Evolutionary conservation across 2,797 vertebrate genomes (phyloP), one percentile per base, ranked within the genome.

Genomic region (Cirrhinus mrigala): DNA sequence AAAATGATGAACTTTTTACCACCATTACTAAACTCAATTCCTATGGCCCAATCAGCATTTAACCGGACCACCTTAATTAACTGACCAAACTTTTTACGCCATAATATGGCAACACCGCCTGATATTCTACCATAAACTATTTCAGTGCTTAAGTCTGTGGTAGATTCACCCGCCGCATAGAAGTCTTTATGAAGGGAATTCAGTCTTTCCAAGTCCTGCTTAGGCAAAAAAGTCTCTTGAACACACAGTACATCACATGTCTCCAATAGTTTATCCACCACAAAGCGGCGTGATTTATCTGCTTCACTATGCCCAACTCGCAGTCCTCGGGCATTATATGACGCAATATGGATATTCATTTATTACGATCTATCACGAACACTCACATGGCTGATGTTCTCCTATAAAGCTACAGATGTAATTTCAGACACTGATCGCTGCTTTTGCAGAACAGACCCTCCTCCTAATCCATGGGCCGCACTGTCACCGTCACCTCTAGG

Each of bases 131-230:
- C 12, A 60, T 68, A 16, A 2, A 2, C 33, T 33, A 33, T 33
- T 33, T 33, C 29, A 74, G n/a, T 20, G 54, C 79, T 81, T 5
- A 69, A 11, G 48, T 18, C 66, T 46, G 60, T 64, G 22, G 44
- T 44, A 6, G 66, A 56, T 69, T 71, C 80, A 52, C 20, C 66
- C 2, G 12, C 48, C 46, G 44, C 80, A 69, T 56, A 54, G 52
- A 73, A 82, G 81, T 82, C 69, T 73, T 60, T 73, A 40, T 73
- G 80, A 20, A 56, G 33, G 48, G 20, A 69, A 27, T 82, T 82
- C 29, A n/a, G n/a, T n/a, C n/a, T n/a, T n/a, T n/a, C n/a, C n/a
- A 82, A 44, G 48, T 82, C 80, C 48, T 71, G 64, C 66, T 81
- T 81, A 18, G 66, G 27, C 20, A 33, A 33, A 33, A 66, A 70